Evolutionary conservation across 2,113 vertebrate genomes (phyloP), one percentile per base, ranked within the genome.

Genomic region (Puntigrus tetrazona): DNA sequence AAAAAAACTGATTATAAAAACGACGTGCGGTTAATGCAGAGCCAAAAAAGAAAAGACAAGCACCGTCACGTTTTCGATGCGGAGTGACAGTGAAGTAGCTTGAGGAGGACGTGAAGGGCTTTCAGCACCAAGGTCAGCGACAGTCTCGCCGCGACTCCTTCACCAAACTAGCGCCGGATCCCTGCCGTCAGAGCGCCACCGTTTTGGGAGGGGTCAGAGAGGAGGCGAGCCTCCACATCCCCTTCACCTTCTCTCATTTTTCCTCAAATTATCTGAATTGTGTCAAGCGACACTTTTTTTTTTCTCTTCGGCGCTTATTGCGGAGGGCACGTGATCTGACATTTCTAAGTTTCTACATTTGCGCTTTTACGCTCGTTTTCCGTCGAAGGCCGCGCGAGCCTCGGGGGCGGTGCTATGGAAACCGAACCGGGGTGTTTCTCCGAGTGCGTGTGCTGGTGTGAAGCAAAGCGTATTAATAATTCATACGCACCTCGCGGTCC

Each of bases 41-140:
- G 45, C 0, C 13, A 14, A 47, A 45, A 45, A 45, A 45, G 2
- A 47, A 47, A 47, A 47, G 45, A 10, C 11, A 3, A 43, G 41
- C 1, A 47, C 27, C 20, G 36, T 63, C 38, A 47, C 25, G n/a
- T 80, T 36, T 50, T 69, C 31, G 27, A 9, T n/a, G 61, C 4
- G 10, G 63, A 79, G 55, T 13, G 31, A 55, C 90, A 88, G 88
- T 89, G 89, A 84, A 86, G 91, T 89, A 92, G 93, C 92, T 90
- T 89, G 90, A 89, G 89, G 85, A 13, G n/a, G 63, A 43, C 57
- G 69, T 57, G 38, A 36, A 47, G 59, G 78, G 77, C 72, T 84
- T 95, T 95, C 96, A 96, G 96, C 92, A 96, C 96, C 96, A 93
- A 91, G 96, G 96, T 94, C 95, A 97, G 96, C 91, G 90, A 91